Conservation (phyloP, 2,888 invertebrate species). For the Amblyteles armatorius region DNA sequence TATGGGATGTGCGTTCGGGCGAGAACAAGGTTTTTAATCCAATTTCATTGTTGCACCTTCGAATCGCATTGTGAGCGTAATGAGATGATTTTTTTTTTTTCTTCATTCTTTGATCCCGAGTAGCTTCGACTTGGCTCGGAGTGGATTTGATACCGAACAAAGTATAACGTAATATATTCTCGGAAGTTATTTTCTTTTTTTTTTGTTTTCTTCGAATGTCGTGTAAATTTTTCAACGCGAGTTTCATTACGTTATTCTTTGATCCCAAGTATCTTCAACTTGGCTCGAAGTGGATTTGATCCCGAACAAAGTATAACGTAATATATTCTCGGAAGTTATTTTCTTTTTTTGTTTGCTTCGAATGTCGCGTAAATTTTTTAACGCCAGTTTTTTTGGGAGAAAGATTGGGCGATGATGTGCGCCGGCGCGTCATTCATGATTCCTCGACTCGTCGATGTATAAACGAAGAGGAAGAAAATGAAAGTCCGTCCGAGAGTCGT, state of each 20-base stretch:
- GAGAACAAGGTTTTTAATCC: constrained; percentile 75
- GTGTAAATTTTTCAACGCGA: neutral
- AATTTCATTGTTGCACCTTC: constrained; percentile 75
- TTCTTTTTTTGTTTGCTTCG: neutral
- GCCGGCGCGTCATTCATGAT: constrained; percentile 31
- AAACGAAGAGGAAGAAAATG: constrained; percentile 27
- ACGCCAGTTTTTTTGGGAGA: neutral
- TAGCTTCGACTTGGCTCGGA: neutral
- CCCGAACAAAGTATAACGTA: neutral
- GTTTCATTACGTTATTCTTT: neutral
- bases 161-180: neutral
- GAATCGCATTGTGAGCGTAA: constrained; percentile 24
- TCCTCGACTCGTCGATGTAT: constrained; percentile 21
- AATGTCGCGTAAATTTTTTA: neutral
- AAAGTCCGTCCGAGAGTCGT: constrained; percentile 21
- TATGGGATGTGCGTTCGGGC: constrained; percentile 48
- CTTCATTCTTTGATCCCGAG: neutral
- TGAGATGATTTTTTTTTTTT: constrained; percentile 31
- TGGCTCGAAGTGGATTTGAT: neutral
- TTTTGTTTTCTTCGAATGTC: neutral
- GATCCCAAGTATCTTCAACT: neutral
- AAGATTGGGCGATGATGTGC: constrained; percentile 23
- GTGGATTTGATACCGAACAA: neutral
- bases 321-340: neutral
- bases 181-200: neutral